Evolutionary conservation across 2,888 invertebrate species (phyloP).

Genomic region (Drosophila melanocephala): DNA sequence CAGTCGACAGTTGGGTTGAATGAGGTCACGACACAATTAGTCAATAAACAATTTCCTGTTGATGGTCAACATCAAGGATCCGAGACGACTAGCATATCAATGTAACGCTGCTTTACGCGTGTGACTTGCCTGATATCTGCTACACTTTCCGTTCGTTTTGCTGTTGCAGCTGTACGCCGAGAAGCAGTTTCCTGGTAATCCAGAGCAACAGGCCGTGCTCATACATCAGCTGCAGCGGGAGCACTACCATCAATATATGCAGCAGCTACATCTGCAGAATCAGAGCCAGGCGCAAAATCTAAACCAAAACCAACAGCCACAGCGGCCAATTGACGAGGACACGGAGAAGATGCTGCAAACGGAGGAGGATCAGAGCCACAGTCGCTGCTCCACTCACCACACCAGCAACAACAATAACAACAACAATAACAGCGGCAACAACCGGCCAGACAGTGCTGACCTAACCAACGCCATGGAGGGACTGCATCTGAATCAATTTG

Average conservation of each 20-base stretch:
- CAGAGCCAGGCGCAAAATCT: slow-evolving; percentile 51
- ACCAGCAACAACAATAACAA: slow-evolving; percentile 34
- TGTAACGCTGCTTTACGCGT: not conserved
- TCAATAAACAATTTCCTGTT: slow-evolving; percentile 1
- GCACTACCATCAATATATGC: slow-evolving; percentile 99
- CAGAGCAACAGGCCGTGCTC: slow-evolving; percentile 96
- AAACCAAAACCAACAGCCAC: slow-evolving; percentile 38
- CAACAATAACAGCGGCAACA: slow-evolving; percentile 22
- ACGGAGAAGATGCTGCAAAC: slow-evolving; percentile 10
- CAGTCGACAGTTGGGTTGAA: slow-evolving; percentile 18
- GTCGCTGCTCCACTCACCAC: slow-evolving; percentile 5
- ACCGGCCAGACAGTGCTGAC: slow-evolving; percentile 24
- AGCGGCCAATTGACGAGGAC: slow-evolving; percentile 8
- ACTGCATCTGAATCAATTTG: slow-evolving; percentile 65
- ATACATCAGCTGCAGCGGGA: slow-evolving; percentile 98
- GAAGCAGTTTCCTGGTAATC: slow-evolving; percentile 95
- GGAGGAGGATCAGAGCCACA: slow-evolving; percentile 14
- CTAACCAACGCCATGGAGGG: slow-evolving; percentile 50
- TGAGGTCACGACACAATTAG: slow-evolving; percentile 61
- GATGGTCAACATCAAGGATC: slow-evolving; percentile 14
- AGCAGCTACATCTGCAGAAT: slow-evolving; percentile 90
- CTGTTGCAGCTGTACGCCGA: slow-evolving; percentile 91
- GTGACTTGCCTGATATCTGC: not conserved
- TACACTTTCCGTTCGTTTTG: not conserved
- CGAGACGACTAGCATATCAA: not conserved